Base-by-base conservation (phyloP, 2,888 invertebrate genomes). In the Trissonchulus latispiculum region DNA sequence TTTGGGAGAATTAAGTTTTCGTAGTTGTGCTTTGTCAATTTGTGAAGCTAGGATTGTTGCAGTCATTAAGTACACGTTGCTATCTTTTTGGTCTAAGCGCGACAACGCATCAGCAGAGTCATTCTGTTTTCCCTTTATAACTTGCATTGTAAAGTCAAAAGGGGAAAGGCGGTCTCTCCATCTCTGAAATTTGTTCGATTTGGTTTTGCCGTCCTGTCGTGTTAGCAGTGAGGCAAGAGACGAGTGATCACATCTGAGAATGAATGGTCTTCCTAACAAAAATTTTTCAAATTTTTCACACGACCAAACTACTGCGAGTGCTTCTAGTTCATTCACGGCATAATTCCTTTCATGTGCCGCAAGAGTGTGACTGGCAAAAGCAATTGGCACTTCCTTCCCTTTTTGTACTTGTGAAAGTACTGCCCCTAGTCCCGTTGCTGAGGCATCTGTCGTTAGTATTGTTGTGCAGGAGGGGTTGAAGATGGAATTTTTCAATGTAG, bases 271-370 rank as follows among this genome's bases (percentile, higher is more conserved):
- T 8, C 64, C 33, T 8, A 64, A 29, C 8, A 64, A 29, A 33
- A 64, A 64, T 29, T 64, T 64, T 64, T 28, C 29, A 28, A 64
- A 33, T n/a, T 33, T 28, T 64, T 64, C 64, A 33, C 64, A 64
- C 8, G 64, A 8, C 64, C 64, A 64, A 33, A 64, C 64, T 18
- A 8, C 8, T 8, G 64, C 64, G 8, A 64, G 64, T 8, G 29
- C 64, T 29, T 64, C 64, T 33, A 28, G 28, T n/a, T 64, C 33
- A 29, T 64, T 48, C 23, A 48, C 48, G 48, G 48, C 48, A 23
- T 48, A 48, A 23, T 48, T 48, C 23, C 48, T 48, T 48, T 48
- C 48, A 48, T 48, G n/a, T n/a, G n/a, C n/a, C n/a, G n/a, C n/a
- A n/a, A n/a, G n/a, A n/a, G n/a, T n/a, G n/a, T n/a, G n/a, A n/a